A percentile compares a stretch with the other conserved stretches of the same genome.
These are phyloP conservation scores for Bovichtus variegatus DNA, from an alignment of 2,797 vertebrate genomes.

Conservation along the genomic window DNA sequence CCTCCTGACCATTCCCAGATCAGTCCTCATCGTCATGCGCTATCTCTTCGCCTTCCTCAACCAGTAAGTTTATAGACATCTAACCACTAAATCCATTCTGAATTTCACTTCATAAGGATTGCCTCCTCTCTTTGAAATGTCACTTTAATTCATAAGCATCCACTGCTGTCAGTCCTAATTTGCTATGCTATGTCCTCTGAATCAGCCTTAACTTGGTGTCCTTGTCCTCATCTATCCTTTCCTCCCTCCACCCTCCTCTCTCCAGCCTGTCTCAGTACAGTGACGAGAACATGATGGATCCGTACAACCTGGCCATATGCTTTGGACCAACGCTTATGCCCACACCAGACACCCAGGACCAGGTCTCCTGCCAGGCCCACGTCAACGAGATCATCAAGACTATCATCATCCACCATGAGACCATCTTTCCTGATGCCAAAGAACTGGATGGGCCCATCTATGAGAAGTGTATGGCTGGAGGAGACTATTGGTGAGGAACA, in stretches of 20 bases:
- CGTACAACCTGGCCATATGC: slow-evolving; percentile 98
- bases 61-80: slow-evolving; percentile 89
- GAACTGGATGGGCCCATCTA: slow-evolving; percentile 97
- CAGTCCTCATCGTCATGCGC: slow-evolving; percentile 96
- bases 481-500: slow-evolving; percentile 94
- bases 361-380: slow-evolving; percentile 97
- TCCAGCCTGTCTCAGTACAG: slow-evolving; percentile 97
- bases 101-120: background rate
- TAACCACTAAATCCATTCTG: background rate
- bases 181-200: background rate
- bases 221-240: background rate
- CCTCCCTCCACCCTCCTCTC: background rate
- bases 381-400: slow-evolving; percentile 99
- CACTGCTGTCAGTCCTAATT: background rate
- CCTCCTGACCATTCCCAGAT: slow-evolving; percentile 94
- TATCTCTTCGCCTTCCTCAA: slow-evolving; percentile 98
- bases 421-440: slow-evolving; percentile 95
- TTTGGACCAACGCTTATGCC: slow-evolving; percentile 98
- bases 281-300: slow-evolving; percentile 99
- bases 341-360: slow-evolving; percentile 97
- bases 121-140: background rate
- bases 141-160: background rate
- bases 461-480: slow-evolving; percentile 99
- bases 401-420: slow-evolving; percentile 98
- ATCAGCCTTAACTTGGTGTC: background rate